A percentile compares a stretch with the other conserved stretches of the same genome.
These are phyloP conservation scores for Helogale parvula DNA, from an alignment of 2,113 vertebrate species.

Conservation along the genomic window DNA sequence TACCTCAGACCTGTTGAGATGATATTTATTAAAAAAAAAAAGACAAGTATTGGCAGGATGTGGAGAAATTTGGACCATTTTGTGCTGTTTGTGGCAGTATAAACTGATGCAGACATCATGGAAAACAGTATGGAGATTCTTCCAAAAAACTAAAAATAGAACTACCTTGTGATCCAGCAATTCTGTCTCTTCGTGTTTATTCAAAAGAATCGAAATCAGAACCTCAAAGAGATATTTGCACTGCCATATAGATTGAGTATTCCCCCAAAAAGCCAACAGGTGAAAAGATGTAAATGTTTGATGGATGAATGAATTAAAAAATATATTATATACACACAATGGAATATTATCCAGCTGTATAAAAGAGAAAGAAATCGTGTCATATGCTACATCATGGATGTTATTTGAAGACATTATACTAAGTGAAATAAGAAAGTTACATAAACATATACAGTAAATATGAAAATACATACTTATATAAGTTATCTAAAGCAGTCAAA, in stretches of 20 bases:
- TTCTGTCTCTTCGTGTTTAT: not conserved
- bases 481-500: not conserved
- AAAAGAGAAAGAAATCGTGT: not conserved
- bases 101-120: not conserved
- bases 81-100: not conserved
- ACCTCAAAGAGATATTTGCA: not conserved
- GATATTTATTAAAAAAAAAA: not conserved
- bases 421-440: not conserved
- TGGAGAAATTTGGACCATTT: not conserved
- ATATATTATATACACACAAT: too few relatives aligned
- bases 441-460: not conserved
- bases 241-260: not conserved
- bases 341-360: not conserved
- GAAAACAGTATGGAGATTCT: not conserved
- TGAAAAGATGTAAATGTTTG: not conserved
- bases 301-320: not conserved
- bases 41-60: not conserved
- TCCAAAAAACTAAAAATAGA: not conserved
- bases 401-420: not conserved
- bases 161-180: not conserved
- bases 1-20: not conserved
- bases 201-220: not conserved
- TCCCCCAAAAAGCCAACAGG: not conserved
- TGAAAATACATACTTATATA: not conserved
- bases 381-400: not conserved